Evolutionary conservation across 2,888 invertebrate species (phyloP).

Genomic region (Amblyjoppa proteus): DNA sequence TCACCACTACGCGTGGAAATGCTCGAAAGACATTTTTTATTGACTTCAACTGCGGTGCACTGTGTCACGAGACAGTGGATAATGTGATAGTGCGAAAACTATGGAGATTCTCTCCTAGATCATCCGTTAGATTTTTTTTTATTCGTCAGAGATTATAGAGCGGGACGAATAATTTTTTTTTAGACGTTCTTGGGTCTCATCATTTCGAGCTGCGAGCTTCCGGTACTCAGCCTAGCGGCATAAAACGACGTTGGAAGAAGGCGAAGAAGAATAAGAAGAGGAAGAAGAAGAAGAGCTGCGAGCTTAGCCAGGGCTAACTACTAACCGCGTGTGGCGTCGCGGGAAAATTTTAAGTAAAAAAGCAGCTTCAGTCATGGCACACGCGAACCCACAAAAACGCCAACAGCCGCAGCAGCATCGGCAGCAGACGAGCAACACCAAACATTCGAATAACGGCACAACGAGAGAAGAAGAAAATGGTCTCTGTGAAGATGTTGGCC

Average conservation of each 20-base stretch:
- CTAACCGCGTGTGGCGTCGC: not conserved
- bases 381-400: slow-evolving; percentile 69
- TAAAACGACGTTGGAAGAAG: not conserved
- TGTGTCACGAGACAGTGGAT: slow-evolving; percentile 33
- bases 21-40: not conserved
- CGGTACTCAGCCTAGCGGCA: not conserved
- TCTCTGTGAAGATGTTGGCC: slow-evolving; percentile 58
- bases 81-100: slow-evolving; percentile 30
- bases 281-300: not conserved
- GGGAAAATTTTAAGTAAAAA: slow-evolving; percentile 14
- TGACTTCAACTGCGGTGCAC: not conserved
- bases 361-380: slow-evolving; percentile 71
- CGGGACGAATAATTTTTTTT: not conserved
- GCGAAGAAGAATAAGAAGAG: too few species aligned
- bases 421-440: slow-evolving; percentile 27
- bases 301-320: not conserved
- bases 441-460: slow-evolving; percentile 54
- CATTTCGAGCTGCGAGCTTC: not conserved
- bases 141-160: not conserved
- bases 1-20: not conserved
- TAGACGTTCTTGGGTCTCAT: not conserved
- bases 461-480: slow-evolving; percentile 68
- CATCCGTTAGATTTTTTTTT: not conserved
- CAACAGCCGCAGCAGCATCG: slow-evolving; percentile 20
- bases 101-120: slow-evolving; percentile 35